Conservation (phyloP, 2,888 invertebrate genomes). For the Thymelicus lineola region DNA sequence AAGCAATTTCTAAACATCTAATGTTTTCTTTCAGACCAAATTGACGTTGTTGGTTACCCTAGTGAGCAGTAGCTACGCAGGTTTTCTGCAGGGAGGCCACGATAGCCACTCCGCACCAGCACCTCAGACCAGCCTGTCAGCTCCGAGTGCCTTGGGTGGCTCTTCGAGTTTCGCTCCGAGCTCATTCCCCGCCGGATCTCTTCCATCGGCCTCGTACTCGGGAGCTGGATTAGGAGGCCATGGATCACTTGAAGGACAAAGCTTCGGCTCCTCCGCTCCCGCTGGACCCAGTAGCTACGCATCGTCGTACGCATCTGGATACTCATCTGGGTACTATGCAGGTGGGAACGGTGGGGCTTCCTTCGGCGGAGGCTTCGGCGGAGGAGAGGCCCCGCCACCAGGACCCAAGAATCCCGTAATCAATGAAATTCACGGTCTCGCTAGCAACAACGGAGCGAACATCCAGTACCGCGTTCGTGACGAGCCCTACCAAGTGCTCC, state of each 20-base stretch:
- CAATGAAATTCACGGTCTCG: slow-evolving; percentile 71
- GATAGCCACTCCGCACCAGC: slow-evolving; percentile 41
- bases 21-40: slow-evolving; percentile 68
- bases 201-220: slow-evolving; percentile 73
- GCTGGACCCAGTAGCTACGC: slow-evolving; percentile 40
- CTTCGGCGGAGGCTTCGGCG: slow-evolving; percentile 39
- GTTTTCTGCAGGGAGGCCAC: slow-evolving; percentile 58
- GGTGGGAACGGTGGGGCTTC: slow-evolving; percentile 34
- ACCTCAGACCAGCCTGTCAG: slow-evolving; percentile 42
- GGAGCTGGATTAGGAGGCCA: slow-evolving; percentile 50
- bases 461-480: slow-evolving; percentile 73
- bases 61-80: slow-evolving; percentile 70
- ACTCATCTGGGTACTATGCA: slow-evolving; percentile 13
- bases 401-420: slow-evolving; percentile 73
- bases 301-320: slow-evolving; percentile 36
- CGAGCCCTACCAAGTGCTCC: slow-evolving; percentile 71
- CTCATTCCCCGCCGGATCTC: slow-evolving; percentile 73
- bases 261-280: slow-evolving; percentile 43
- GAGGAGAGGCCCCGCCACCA: slow-evolving; percentile 59
- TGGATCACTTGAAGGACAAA: slow-evolving; percentile 39
- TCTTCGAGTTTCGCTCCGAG: slow-evolving; percentile 72
- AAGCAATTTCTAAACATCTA: background rate
- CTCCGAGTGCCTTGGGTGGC: slow-evolving; percentile 45
- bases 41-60: slow-evolving; percentile 74
- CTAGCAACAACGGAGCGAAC: slow-evolving; percentile 72